Evolutionary conservation across 2,113 vertebrate species (phyloP).

Genomic region (Zosterops hypoxanthus): DNA sequence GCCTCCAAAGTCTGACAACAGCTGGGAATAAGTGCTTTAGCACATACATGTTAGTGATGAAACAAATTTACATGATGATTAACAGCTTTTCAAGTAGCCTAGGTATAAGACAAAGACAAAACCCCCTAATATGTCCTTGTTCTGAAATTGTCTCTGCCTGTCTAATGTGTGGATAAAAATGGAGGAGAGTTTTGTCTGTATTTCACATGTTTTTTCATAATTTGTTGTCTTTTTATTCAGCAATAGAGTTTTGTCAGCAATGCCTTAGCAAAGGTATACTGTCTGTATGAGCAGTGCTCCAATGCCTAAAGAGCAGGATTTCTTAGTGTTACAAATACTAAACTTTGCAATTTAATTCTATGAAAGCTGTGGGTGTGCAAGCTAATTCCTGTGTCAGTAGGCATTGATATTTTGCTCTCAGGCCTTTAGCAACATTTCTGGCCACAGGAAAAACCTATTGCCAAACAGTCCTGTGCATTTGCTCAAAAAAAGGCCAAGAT

Average conservation of each 20-base stretch:
- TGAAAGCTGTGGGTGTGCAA: background rate
- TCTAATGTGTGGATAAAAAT: background rate
- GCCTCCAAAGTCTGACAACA: background rate
- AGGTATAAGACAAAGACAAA: background rate
- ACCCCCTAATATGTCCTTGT: background rate
- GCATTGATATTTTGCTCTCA: background rate
- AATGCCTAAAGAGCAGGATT: background rate
- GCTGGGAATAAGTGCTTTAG: constrained; percentile 2
- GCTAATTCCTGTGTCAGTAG: background rate
- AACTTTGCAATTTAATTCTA: background rate
- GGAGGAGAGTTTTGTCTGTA: background rate
- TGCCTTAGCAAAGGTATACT: background rate
- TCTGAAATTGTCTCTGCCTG: background rate
- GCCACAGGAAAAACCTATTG: background rate
- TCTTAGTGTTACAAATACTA: background rate
- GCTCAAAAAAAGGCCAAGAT: background rate
- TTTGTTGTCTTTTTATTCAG: background rate
- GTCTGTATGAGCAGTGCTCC: background rate
- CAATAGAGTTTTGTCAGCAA: no score
- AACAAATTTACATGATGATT: constrained; percentile 3
- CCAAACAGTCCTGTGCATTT: background rate
- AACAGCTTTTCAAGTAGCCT: constrained; percentile 7
- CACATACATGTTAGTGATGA: background rate
- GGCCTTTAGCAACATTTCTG: background rate
- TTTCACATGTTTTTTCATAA: background rate